Evolutionary conservation across 2,888 invertebrate species (phyloP), one percentile per base, ranked within the genome.

Genomic region (Metacarcinus magister): DNA sequence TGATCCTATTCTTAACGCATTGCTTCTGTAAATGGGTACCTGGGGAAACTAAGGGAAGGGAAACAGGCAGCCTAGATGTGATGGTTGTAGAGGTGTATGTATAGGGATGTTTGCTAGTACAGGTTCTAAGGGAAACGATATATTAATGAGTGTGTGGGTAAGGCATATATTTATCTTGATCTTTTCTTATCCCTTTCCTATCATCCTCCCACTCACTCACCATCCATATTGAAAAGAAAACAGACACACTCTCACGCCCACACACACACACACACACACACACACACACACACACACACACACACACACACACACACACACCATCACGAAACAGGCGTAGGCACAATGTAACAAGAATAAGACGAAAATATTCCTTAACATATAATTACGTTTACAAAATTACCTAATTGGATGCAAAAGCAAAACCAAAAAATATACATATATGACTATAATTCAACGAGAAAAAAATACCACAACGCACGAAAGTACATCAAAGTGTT

Each of bases 401-500:
- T 19, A 67, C 67, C 4, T 67, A 67, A 67, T 67, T n/a, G 67
- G 16, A 48, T 48, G 48, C 5, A 13, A 67, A 67, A 16, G 54
- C 1, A 54, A 54, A 54, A 54, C 8, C 8, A 7, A 3, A 16
- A 7, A 16, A 23, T 4, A 16, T 4, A 16, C 67, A 67, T 67
- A 4, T n/a, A 67, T 67, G 4, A 19, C 67, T 67, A n/a, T 19
- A 19, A 67, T 67, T 67, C 23, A 67, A 23, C 67, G 67, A 67
- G 2, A 67, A 28, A 82, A 82, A 82, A n/a, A n/a, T n/a, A 67
- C 19, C 32, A 5, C 32, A 32, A 13, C 32, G 32, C 32, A 28
- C 32, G 8, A n/a, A 28, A 82, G 32, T 32, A 82, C 82, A 82
- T 82, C 82, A 82, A 82, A 82, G 82, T 32, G 82, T 82, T 82